phyloP scores from a whole-genome alignment of 2,113 vertebrate genomes.

The Bufo bufo region DNA sequence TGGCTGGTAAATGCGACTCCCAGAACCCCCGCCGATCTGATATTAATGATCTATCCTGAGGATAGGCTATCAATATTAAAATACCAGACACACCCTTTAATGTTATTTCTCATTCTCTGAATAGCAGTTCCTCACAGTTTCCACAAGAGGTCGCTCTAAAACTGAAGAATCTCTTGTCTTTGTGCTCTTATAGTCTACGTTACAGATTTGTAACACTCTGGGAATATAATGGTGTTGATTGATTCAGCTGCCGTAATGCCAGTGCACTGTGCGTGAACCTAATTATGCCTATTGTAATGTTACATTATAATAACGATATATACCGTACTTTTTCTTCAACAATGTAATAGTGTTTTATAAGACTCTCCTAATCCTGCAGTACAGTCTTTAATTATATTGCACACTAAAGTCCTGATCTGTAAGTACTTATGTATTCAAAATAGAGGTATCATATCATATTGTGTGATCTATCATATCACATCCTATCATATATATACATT shows the following conservation, averaged over 20 bases:
- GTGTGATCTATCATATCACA: not conserved
- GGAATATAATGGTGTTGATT: not conserved
- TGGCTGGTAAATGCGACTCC: too few relatives aligned
- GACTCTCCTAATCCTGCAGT: not conserved
- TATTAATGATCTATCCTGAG: too few relatives aligned
- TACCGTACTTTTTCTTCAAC: not conserved
- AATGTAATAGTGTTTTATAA: not conserved
- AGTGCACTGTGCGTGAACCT: not conserved
- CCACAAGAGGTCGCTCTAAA: constrained; percentile 31
- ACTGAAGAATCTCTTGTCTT: not conserved
- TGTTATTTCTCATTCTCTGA: not conserved
- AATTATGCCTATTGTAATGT: not conserved
- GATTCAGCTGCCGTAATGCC: not conserved
- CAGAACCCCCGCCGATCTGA: too few relatives aligned
- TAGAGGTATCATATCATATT: not conserved
- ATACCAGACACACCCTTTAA: too few relatives aligned
- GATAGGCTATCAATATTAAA: too few relatives aligned
- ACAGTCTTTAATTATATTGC: not conserved
- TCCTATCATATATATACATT: not conserved
- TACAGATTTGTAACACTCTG: not conserved
- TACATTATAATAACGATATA: not conserved
- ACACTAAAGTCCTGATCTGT: not conserved
- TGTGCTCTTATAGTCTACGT: not conserved
- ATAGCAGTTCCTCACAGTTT: not conserved
- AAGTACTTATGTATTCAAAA: not conserved